phyloP scores from a whole-genome alignment of 2,888 invertebrate species.

The Lasioglossum marginatum region DNA sequence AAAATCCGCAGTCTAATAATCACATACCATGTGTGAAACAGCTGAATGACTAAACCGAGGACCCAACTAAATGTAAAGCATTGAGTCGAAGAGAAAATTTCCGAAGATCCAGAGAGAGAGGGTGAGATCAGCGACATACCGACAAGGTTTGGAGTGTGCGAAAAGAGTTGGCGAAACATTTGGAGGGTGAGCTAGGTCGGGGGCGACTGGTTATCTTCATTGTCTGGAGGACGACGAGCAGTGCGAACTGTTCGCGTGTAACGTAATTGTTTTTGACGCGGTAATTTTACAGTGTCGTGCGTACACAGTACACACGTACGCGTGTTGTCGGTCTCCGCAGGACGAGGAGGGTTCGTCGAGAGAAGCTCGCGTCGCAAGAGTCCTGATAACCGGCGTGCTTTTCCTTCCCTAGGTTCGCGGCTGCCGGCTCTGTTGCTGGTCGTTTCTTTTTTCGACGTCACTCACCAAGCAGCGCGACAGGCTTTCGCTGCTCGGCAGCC shows the following conservation, averaged over 20 bases:
- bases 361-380: conserved; percentile 48
- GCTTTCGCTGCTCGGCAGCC: conserved; percentile 66
- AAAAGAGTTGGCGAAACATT: conserved; percentile 36
- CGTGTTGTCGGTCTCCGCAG: conserved; percentile 69
- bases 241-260: conserved; percentile 80
- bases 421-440: background rate
- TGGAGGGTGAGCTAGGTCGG: conserved; percentile 45
- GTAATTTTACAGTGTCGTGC: conserved; percentile 85
- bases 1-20: background rate
- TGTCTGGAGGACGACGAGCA: conserved; percentile 58
- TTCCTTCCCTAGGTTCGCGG: conserved; percentile 62
- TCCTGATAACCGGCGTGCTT: conserved; percentile 77
- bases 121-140: background rate
- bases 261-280: conserved; percentile 84
- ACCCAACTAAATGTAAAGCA: background rate
- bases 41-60: background rate
- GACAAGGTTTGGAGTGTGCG: background rate
- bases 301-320: conserved; percentile 79
- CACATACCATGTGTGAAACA: background rate
- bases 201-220: conserved; percentile 61
- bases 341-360: conserved; percentile 53
- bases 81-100: background rate
- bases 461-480: conserved; percentile 54
- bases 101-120: no score
- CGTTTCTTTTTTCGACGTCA: conserved; percentile 64